Evolutionary conservation across 2,797 vertebrate genomes (phyloP).

Genomic region (Hybognathus amarus): DNA sequence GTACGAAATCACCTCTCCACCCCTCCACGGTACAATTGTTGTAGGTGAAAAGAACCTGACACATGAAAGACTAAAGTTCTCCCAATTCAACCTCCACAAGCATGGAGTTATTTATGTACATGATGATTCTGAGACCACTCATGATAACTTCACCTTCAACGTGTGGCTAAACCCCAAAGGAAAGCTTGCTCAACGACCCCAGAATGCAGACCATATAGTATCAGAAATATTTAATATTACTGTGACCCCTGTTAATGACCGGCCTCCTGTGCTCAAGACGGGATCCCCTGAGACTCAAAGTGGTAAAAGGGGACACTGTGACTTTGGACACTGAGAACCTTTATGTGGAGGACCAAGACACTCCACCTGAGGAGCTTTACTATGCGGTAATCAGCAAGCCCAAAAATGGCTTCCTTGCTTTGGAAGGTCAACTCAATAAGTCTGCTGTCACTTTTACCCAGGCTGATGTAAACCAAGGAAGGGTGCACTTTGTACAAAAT

Average conservation of each 20-base stretch:
- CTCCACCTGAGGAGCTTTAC: constrained; percentile 83
- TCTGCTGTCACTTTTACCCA: constrained; percentile 85
- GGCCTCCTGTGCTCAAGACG: constrained; percentile 83
- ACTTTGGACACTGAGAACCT: constrained; percentile 81
- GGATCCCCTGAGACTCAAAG: constrained; percentile 78
- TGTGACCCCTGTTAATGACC: constrained; percentile 86
- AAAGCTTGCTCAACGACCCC: constrained; percentile 65
- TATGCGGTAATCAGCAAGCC: constrained; percentile 84
- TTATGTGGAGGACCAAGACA: constrained; percentile 88
- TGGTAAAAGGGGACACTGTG: constrained; percentile 82
- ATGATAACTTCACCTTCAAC: constrained; percentile 86
- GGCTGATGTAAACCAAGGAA: constrained; percentile 82
- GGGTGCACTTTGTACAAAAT: constrained; percentile 87
- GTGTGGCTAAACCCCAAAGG: constrained; percentile 84
- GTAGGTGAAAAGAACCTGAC: constrained; percentile 82
- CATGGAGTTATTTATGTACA: constrained; percentile 85
- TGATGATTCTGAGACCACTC: constrained; percentile 85
- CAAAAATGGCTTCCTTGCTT: constrained; percentile 85
- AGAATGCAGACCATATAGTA: constrained; percentile 67
- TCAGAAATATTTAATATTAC: constrained; percentile 89
- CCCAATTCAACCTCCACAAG: constrained; percentile 83
- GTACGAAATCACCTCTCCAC: constrained; percentile 84
- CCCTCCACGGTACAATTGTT: constrained; percentile 79
- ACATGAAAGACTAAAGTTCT: constrained; percentile 83
- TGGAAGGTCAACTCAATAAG: constrained; percentile 75